Evolutionary conservation across 2,888 invertebrate species (phyloP), one percentile per base, ranked within the genome.

Genomic region (Oxystoma pomonae): DNA sequence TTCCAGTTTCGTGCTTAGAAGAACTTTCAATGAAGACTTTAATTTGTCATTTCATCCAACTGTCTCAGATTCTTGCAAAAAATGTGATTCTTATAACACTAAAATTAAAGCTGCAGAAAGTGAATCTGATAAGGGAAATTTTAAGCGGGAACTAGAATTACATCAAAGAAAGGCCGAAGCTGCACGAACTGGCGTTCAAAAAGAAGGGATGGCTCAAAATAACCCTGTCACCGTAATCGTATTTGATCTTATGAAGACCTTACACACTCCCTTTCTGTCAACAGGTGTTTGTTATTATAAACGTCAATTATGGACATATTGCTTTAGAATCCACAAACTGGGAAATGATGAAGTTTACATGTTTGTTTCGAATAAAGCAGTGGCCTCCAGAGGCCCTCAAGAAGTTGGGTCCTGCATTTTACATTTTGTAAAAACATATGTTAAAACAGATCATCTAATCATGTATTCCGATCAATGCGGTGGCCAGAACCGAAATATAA

Each of bases 371-470:
- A 58, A 74, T 66, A 71, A 73, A 67, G 59, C 68, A 0, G 51
- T 64, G 55, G 74, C 72, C 18, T 73, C 73, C 3, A 61, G 73
- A 20, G 73, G 73, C n/a, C 67, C 72, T 3, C 68, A 74, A 62
- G 74, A 75, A 67, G 70, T 74, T 55, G 73, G 69, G 16, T 73
- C 70, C 3, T 75, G 73, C 58, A 22, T 74, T 5, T 57, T n/a
- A n/a, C n/a, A n/a, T n/a, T n/a, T n/a, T n/a, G n/a, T n/a, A n/a
- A n/a, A n/a, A n/a, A n/a, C n/a, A n/a, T n/a, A n/a, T n/a, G n/a
- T n/a, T n/a, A n/a, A n/a, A n/a, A n/a, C n/a, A n/a, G n/a, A n/a
- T n/a, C n/a, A n/a, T n/a, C n/a, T n/a, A 3, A 56, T 57, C 17
- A 56, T 60, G 2, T 63, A 63, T 55, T 55, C 35, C 1, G 59